phyloP scores from a whole-genome alignment of 2,797 vertebrate species.

The Numenius phaeopus region DNA sequence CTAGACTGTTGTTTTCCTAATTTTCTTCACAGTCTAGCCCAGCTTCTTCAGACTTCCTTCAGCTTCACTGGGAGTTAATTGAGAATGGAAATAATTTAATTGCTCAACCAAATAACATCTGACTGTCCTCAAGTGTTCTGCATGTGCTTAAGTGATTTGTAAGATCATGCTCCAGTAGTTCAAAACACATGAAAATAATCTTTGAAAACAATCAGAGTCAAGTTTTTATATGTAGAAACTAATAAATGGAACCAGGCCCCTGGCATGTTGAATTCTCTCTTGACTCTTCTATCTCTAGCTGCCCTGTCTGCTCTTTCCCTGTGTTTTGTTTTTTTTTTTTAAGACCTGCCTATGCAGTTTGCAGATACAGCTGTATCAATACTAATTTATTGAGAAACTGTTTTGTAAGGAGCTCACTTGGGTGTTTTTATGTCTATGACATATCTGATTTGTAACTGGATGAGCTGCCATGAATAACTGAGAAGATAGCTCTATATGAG shows the following conservation, averaged over 20 bases:
- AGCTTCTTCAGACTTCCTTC: background rate
- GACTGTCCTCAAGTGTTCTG: background rate
- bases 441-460: background rate
- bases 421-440: background rate
- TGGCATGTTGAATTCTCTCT: background rate
- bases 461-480: background rate
- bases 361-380: background rate
- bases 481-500: background rate
- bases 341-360: background rate
- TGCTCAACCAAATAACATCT: background rate
- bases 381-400: background rate
- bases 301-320: background rate
- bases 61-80: background rate
- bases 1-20: background rate
- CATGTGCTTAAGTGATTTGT: background rate
- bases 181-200: background rate
- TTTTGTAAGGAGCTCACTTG: background rate
- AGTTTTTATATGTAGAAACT: background rate
- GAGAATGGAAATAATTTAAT: constrained; percentile 12
- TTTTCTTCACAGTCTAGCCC: background rate
- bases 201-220: background rate
- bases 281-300: background rate
- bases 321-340: background rate
- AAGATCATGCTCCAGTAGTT: background rate
- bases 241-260: background rate